Conservation (phyloP, 2,113 vertebrate species). For the Camarhynchus parvulus region DNA sequence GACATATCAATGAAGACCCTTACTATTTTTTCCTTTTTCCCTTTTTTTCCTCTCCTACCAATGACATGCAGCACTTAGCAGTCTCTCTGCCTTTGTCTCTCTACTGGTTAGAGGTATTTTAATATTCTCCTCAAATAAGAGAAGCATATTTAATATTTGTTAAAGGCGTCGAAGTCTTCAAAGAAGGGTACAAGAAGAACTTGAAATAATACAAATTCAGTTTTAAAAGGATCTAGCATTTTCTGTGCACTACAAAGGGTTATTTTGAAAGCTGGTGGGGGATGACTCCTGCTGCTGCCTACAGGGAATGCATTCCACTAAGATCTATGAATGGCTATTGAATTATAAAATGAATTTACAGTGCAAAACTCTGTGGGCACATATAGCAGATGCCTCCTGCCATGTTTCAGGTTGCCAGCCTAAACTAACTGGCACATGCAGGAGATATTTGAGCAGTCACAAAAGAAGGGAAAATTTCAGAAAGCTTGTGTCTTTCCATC, state of each 20-base stretch:
- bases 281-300: constrained; percentile 1
- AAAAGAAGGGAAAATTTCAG: background rate
- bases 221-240: background rate
- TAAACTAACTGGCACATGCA: background rate
- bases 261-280: background rate
- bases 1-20: background rate
- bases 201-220: background rate
- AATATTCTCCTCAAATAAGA: background rate
- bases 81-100: background rate
- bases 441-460: background rate
- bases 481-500: background rate
- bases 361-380: background rate
- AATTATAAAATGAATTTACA: background rate
- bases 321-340: background rate
- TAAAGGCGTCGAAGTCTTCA: background rate
- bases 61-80: background rate
- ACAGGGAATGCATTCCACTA: background rate
- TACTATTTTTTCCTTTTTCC: background rate
- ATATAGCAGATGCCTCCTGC: background rate
- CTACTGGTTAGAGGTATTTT: background rate
- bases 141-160: background rate
- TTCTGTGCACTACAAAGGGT: background rate
- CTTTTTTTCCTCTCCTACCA: no score
- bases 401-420: background rate
- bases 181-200: background rate